Evolutionary conservation across 1,140 invertebrate species (phyloP).

Genomic region (Bombus huntii): DNA sequence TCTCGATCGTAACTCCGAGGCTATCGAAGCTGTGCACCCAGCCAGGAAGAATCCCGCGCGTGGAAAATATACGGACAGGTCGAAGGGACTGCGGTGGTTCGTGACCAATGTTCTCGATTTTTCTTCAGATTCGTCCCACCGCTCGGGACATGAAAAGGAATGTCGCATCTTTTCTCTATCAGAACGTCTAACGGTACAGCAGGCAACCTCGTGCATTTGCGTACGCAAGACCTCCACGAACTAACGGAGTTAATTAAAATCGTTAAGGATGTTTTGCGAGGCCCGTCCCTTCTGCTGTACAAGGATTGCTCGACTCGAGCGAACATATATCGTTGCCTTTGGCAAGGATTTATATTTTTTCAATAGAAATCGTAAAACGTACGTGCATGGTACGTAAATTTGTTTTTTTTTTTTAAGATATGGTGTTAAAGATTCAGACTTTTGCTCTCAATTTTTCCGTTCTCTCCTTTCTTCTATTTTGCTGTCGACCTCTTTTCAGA

Average conservation of each 20-base stretch:
- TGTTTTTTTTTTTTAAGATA: no score
- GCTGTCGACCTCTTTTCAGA: no score
- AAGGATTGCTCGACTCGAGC: slow-evolving; percentile 36
- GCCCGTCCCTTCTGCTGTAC: slow-evolving; percentile 56
- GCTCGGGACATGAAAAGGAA: slow-evolving; percentile 45
- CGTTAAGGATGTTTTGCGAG: slow-evolving; percentile 64
- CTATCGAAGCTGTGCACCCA: not conserved
- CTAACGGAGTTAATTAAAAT: slow-evolving; percentile 74
- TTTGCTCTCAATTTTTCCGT: no score
- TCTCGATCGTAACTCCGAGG: not conserved
- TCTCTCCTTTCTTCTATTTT: no score
- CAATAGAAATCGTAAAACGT: not conserved
- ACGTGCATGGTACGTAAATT: not conserved
- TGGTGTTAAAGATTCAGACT: no score
- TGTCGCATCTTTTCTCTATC: slow-evolving; percentile 62
- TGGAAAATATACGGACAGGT: slow-evolving; percentile 25
- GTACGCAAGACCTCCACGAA: slow-evolving; percentile 54
- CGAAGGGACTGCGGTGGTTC: slow-evolving; percentile 19
- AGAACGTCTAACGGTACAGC: slow-evolving; percentile 64
- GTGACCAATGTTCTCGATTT: slow-evolving; percentile 51
- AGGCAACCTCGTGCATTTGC: slow-evolving; percentile 59
- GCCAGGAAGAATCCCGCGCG: slow-evolving; percentile 1
- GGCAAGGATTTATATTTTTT: slow-evolving; percentile 23
- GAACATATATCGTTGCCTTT: slow-evolving; percentile 12
- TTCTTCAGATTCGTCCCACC: slow-evolving; percentile 45